Evolutionary conservation across 2,888 invertebrate species (phyloP), one percentile per base, ranked within the genome.

Genomic region (Standfussiana lucernea): DNA sequence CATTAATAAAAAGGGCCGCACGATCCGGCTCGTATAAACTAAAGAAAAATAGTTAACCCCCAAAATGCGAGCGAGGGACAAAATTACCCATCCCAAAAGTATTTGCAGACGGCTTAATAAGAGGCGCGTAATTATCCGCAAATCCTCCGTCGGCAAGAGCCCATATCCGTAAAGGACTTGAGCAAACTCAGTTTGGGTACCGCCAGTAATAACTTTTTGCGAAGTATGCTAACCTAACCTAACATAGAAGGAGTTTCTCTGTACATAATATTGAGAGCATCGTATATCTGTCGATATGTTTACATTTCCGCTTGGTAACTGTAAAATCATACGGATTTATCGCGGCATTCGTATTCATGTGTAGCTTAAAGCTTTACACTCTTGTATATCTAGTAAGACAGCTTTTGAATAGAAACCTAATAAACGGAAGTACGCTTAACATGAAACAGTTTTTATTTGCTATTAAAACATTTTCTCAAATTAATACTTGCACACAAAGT

Each of bases 81-180:
- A 89, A 89, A 90, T 90, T 91, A 89, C 89, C 91, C 89, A 87
- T 83, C 87, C 88, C 88, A 82, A 86, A 92, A 91, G 92, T 94
- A 94, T 94, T 94, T 94, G 91, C 93, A 88, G 92, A 92, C 90
- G 90, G 92, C 94, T 94, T 94, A 94, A 93, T 93, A 94, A 91
- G 93, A 93, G 92, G 91, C 91, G 91, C 88, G 94, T 94, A 94
- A 94, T 94, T 94, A 94, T 94, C 93, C 92, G 91, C 91, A 92
- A 93, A 94, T 93, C 93, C 92, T 89, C 79, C 80, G 87, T 80
- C 88, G 87, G 89, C 80, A 83, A 84, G 86, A 87, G 82, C 89
- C 90, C 87, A 92, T 91, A 93, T 91, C 92, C 91, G 90, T 89
- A 90, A 92, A 93, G 92, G 92, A 93, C 92, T 93, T 93, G 91